phyloP scores from a whole-genome alignment of 2,113 vertebrate species.

The Isurus oxyrinchus region DNA sequence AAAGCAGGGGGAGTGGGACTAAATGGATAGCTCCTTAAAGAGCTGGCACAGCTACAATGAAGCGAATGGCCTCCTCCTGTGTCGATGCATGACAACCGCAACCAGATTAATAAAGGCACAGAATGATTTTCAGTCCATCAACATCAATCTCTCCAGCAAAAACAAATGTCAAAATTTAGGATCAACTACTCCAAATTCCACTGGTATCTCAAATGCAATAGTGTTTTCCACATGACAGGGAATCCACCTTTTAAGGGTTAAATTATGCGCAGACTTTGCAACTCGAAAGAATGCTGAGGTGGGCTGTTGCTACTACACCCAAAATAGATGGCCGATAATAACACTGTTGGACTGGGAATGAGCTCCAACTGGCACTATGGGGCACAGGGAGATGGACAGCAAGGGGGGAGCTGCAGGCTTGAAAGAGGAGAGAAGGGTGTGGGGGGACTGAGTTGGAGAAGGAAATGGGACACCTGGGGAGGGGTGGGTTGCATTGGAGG shows the following conservation, averaged over 20 bases:
- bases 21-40: too few species aligned
- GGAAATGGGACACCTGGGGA: background rate
- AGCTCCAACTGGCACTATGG: background rate
- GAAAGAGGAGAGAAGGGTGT: background rate
- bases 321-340: background rate
- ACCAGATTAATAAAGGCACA: background rate
- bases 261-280: background rate
- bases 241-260: background rate
- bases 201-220: background rate
- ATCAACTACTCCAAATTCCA: background rate
- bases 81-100: background rate
- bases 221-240: background rate
- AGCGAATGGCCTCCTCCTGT: too few species aligned
- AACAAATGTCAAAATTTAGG: too few species aligned
- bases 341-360: background rate
- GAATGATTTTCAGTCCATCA: background rate
- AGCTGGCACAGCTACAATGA: too few species aligned
- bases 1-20: too few species aligned
- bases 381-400: background rate
- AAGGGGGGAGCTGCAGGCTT: too few species aligned
- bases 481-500: background rate
- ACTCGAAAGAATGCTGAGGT: background rate
- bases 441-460: accelerated
- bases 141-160: background rate
- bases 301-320: background rate